Evolutionary conservation across 2,888 invertebrate species (phyloP).

Genomic region (Stictocephala bisonia): DNA sequence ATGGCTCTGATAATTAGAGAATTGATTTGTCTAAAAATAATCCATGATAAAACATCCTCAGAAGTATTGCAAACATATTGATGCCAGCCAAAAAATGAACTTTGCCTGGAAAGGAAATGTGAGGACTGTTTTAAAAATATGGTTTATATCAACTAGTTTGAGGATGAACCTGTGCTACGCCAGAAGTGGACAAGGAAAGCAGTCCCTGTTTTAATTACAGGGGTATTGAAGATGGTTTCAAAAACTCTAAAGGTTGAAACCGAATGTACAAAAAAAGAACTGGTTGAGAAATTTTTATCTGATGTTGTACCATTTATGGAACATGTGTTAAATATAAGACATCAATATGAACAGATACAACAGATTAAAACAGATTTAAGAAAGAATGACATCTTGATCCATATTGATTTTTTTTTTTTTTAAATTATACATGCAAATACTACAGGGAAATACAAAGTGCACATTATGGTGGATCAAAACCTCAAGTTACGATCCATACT

Average conservation of each 20-base stretch:
- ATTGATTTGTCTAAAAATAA: slow-evolving; percentile 21
- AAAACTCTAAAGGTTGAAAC: slow-evolving; percentile 39
- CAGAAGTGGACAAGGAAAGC: slow-evolving; percentile 3
- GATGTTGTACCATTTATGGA: not conserved
- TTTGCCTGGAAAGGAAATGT: slow-evolving; percentile 18
- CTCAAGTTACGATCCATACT: slow-evolving; percentile 33
- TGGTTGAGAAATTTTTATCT: slow-evolving; percentile 30
- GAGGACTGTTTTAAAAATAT: not conserved
- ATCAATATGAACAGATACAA: slow-evolving; percentile 7
- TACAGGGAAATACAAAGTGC: slow-evolving; percentile 3
- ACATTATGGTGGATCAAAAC: slow-evolving; percentile 33
- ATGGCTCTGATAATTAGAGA: slow-evolving; percentile 21
- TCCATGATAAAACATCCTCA: slow-evolving; percentile 25
- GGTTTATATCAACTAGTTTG: slow-evolving; percentile 10
- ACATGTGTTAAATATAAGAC: slow-evolving; percentile 4
- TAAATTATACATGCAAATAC: slow-evolving; percentile 35
- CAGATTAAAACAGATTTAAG: slow-evolving; percentile 3
- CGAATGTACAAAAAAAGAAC: slow-evolving; percentile 14
- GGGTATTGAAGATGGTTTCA: not conserved
- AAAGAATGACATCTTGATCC: slow-evolving; percentile 20
- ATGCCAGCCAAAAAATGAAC: slow-evolving; percentile 17
- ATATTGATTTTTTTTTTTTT: slow-evolving; percentile 31
- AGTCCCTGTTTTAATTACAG: slow-evolving; percentile 18
- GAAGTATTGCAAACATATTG: not conserved
- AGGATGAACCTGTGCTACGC: not conserved